Evolutionary conservation across 2,113 vertebrate species (phyloP), one percentile per base, ranked within the genome.

Genomic region (Xiphophorus hellerii): DNA sequence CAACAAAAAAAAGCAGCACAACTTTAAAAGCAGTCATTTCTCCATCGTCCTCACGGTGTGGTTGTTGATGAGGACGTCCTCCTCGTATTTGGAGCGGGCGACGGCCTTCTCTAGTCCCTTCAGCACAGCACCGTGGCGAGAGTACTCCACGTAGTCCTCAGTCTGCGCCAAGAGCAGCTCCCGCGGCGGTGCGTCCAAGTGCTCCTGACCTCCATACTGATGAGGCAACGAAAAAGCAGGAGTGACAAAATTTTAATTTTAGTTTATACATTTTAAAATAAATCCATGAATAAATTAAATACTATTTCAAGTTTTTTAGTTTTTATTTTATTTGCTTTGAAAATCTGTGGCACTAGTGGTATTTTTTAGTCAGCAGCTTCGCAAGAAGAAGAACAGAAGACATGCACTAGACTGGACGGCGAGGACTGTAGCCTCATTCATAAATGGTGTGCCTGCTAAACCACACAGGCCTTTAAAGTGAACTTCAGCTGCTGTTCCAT

Each of bases 61-160:
- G 86, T 99, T 99, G 91, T 98, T 96, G 84, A 96, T 95, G 68
- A 96, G 95, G 20, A 98, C 96, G 5, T 98, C 98, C 83, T 99
- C 98, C 81, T 99, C 98, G 9, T 99, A 99, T 83, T 99, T 99
- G 35, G 97, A 98, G 71, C 96, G 96, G 17, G 95, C 96, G 5
- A 99, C 91, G n/a, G 98, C 98, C 83, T 98, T 97, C 84, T 99
- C 96, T 42, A 96, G 98, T 8, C 98, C 98, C 92, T 99, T 99
- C 82, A 99, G 94, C 30, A 99, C 95, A 1, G 97, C 97, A 1
- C 98, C 98, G 20, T 98, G 97, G 30, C 98, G 95, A 2, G 98
- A 99, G 83, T 99, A 99, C 84, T 99, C 98, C 85, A 99, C 94
- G 0, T 99, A 99, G 84, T 99, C 97, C 90, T 99, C 98, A 0